Evolutionary conservation across 2,888 invertebrate genomes (phyloP).

Genomic region (Julus scanicus): DNA sequence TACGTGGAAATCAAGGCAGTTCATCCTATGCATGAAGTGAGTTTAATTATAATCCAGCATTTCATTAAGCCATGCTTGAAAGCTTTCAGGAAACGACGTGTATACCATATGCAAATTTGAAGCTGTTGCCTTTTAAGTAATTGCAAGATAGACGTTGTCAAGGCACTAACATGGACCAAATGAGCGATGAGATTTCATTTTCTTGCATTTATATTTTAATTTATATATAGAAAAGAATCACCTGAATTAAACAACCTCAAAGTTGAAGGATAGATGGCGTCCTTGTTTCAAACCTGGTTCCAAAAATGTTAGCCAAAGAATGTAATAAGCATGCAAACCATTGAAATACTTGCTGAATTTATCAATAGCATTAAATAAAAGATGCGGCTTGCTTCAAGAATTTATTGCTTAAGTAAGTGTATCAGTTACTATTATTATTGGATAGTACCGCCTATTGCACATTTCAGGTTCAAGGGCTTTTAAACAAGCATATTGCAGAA

Average conservation of each 20-base stretch:
- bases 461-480: too few relatives aligned
- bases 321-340: too few relatives aligned
- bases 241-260: not conserved
- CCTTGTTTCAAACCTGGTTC: too few relatives aligned
- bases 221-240: not conserved
- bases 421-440: too few relatives aligned
- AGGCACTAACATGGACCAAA: not conserved
- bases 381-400: too few relatives aligned
- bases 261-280: not conserved
- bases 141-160: conserved; percentile 17
- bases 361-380: too few relatives aligned
- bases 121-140: conserved; percentile 27
- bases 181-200: conserved; percentile 26
- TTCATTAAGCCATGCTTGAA: conserved; percentile 43
- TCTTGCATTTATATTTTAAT: not conserved
- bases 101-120: not conserved
- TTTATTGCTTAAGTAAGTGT: too few relatives aligned
- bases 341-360: too few relatives aligned
- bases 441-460: too few relatives aligned
- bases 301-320: too few relatives aligned
- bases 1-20: not conserved
- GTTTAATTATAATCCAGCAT: conserved; percentile 35
- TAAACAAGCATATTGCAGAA: not conserved
- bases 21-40: conserved; percentile 32
- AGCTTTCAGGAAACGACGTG: not conserved